Evolutionary conservation across 2,797 vertebrate species (phyloP), one percentile per base, ranked within the genome.

Genomic region (Chrosomus eos): DNA sequence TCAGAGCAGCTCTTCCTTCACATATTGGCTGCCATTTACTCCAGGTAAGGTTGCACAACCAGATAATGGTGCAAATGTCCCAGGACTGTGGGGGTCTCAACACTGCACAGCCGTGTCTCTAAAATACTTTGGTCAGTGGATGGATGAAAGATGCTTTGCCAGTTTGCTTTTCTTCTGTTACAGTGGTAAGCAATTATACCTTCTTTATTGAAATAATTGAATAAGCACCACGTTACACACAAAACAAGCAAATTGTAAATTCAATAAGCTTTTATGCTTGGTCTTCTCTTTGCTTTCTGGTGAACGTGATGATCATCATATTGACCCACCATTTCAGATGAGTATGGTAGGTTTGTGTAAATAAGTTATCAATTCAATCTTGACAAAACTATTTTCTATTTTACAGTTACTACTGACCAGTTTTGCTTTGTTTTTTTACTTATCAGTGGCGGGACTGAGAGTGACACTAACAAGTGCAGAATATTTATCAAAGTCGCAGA

Each of bases 11-110:
- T 33, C 40, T 1, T 81, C 16, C 26, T 92, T 89, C 76, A 74
- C 5, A 19, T 86, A 89, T 79, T 93, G 92, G 93, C n/a, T 26
- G 38, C 26, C 55, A 31, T 19, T 0, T 1, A 82, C 23, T 26
- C 4, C 1, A 31, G 5, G 0, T 19, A 28, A 1, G 7, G 6
- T 1, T 48, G 5, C 53, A 38, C 71, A 88, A 81, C 84, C 87
- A 62, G 64, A 86, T 79, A 84, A 88, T 73, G 85, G 66, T 58
- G 28, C 9, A 3, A 3, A 5, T 64, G 31, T 26, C 23, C 1
- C 4, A 9, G 48, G n/a, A 58, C n/a, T 58, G 4, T 0, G 0
- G 4, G 66, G 71, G 28, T n/a, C 28, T 55, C 78, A 84, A 33
- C 86, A 87, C 26, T 87, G 82, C 21, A 81, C 82, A 1, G 36